Evolutionary conservation across 2,888 invertebrate species (phyloP).

Genomic region (Neria commutata): DNA sequence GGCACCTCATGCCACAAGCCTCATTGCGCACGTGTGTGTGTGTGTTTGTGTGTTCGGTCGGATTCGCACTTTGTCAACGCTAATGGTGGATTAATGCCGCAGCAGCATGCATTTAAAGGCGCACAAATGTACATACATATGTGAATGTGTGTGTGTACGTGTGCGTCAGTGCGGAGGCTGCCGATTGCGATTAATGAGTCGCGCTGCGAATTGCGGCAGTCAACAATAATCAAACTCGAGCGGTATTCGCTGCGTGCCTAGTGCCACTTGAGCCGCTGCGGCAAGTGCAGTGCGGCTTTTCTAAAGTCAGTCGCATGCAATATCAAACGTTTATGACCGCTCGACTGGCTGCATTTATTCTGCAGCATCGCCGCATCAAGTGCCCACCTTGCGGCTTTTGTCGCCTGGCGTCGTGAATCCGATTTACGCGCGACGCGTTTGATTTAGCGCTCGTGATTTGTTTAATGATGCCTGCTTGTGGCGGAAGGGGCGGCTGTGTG

Average conservation of each 20-base stretch:
- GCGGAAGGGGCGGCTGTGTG: neutral
- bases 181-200: constrained; percentile 59
- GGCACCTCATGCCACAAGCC: neutral
- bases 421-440: neutral
- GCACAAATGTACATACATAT: too few relatives aligned
- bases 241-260: constrained; percentile 26
- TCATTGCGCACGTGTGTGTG: too few relatives aligned
- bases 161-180: constrained; percentile 20
- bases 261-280: constrained; percentile 39
- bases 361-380: neutral
- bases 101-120: neutral
- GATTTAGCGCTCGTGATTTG: constrained; percentile 6
- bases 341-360: neutral
- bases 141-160: neutral
- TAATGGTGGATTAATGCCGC: constrained; percentile 1
- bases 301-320: neutral
- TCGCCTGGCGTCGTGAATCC: constrained; percentile 9
- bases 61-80: constrained; percentile 10
- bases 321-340: neutral
- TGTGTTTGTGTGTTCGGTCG: neutral
- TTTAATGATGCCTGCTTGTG: constrained; percentile 1
- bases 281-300: neutral
- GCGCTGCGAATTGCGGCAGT: constrained; percentile 44
- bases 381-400: neutral
- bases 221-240: constrained; percentile 16